Percentiles rank a stretch among this genome's conserved stretches.
Conservation (phyloP, 2,888 invertebrate species). For the Globia sparganii region DNA sequence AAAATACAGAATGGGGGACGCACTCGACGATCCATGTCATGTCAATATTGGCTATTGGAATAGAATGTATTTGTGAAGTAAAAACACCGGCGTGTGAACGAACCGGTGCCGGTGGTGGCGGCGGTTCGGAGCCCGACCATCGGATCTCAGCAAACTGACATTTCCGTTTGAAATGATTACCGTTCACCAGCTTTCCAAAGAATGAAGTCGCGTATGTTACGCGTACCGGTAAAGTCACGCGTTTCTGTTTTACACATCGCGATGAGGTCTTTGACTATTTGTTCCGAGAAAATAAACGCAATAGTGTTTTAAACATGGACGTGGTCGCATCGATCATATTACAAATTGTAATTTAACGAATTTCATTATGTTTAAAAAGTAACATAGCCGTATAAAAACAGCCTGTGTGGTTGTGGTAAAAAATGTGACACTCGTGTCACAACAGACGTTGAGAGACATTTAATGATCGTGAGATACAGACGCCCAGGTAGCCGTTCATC, state of each 20-base stretch:
- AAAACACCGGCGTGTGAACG: conserved; percentile 82
- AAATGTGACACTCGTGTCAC: conserved; percentile 63
- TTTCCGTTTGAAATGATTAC: conserved; percentile 82
- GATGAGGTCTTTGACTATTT: conserved; percentile 72
- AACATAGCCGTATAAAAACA: conserved; percentile 37
- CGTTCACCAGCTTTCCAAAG: conserved; percentile 74
- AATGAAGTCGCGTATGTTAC: conserved; percentile 69
- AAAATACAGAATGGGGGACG: conserved; percentile 63
- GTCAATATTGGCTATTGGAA: conserved; percentile 80
- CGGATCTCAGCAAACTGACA: conserved; percentile 84
- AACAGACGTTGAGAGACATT: conserved; percentile 63
- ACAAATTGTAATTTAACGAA: conserved; percentile 69
- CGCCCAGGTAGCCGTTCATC: conserved; percentile 74
- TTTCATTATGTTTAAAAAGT: conserved; percentile 57
- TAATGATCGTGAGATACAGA: conserved; percentile 77
- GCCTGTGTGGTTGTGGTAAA: conserved; percentile 43
- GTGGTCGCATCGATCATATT: conserved; percentile 62
- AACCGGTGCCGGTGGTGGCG: conserved; percentile 65
- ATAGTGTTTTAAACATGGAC: conserved; percentile 61
- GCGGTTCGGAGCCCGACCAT: conserved; percentile 64
- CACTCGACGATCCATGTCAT: conserved; percentile 70
- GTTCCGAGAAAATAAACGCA: conserved; percentile 77
- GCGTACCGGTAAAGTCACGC: conserved; percentile 71
- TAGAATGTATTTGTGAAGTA: conserved; percentile 76
- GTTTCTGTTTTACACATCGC: conserved; percentile 71